Conservation (phyloP, 2,888 invertebrate species). For the Gryllus longicercus region DNA sequence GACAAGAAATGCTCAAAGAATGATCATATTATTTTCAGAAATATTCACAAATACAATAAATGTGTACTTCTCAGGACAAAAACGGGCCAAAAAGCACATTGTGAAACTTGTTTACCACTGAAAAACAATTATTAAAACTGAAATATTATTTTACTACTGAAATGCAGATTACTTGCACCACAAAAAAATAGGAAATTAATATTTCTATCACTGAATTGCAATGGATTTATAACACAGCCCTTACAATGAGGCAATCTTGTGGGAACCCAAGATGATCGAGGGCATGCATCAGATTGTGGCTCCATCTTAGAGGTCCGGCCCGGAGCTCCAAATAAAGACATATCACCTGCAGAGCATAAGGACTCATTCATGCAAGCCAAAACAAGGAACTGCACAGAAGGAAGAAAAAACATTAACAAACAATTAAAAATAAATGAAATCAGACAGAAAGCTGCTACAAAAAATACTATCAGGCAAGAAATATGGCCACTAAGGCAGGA, state of each 20-base stretch:
- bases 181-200: too few species aligned
- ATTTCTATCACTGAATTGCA: too few species aligned
- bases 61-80: too few species aligned
- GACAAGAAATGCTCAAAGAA: too few species aligned
- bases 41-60: too few species aligned
- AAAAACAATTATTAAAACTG: too few species aligned
- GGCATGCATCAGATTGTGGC: conserved; percentile 56
- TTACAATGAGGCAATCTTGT: conserved; percentile 65
- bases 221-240: conserved; percentile 45
- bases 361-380: conserved; percentile 31
- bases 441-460: conserved; percentile 39
- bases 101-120: too few species aligned
- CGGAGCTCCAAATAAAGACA: conserved; percentile 34
- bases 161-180: too few species aligned
- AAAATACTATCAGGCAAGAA: conserved; percentile 18
- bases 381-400: conserved; percentile 43
- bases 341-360: conserved; percentile 34
- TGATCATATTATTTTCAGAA: too few species aligned
- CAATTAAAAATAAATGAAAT: conserved; percentile 43
- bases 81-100: too few species aligned
- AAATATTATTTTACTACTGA: too few species aligned
- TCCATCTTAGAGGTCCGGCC: conserved; percentile 52
- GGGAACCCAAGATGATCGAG: conserved; percentile 62
- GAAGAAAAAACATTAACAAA: conserved; percentile 34
- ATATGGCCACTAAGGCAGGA: too few species aligned